Evolutionary conservation across 2,113 vertebrate genomes (phyloP).

Genomic region (Meriones unguiculatus): DNA sequence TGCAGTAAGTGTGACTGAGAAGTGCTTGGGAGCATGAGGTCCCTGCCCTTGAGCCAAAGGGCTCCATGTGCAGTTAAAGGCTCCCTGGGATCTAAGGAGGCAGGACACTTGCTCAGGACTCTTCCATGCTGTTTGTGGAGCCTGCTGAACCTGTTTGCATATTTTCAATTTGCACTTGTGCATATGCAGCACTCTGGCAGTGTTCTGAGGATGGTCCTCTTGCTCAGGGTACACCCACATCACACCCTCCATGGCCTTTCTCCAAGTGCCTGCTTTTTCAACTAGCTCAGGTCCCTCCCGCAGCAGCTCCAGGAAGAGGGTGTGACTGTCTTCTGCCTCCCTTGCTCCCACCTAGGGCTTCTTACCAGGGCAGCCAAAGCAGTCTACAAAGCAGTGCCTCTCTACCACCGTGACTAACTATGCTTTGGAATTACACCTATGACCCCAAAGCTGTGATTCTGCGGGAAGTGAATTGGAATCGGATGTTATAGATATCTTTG

Average conservation of each 20-base stretch:
- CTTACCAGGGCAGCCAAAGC: background rate
- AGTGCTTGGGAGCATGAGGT: background rate
- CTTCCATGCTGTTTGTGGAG: fast-evolving
- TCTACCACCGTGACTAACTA: background rate
- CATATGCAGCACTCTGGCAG: fast-evolving
- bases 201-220: background rate
- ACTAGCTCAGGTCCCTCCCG: background rate
- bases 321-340: background rate
- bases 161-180: background rate
- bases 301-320: background rate
- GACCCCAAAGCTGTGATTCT: background rate
- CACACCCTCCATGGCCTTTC: background rate
- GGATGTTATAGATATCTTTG: background rate
- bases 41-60: fast-evolving
- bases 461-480: too few relatives aligned
- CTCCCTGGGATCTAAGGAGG: background rate
- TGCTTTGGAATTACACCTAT: background rate
- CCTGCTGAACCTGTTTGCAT: background rate
- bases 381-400: background rate
- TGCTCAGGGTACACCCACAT: fast-evolving
- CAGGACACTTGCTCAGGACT: too few relatives aligned
- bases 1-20: background rate
- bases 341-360: background rate
- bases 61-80: background rate
- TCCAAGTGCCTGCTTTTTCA: fast-evolving